Evolutionary conservation across 2,797 vertebrate species (phyloP), one percentile per base, ranked within the genome.

Genomic region (Oryzias dopingdopingensis): DNA sequence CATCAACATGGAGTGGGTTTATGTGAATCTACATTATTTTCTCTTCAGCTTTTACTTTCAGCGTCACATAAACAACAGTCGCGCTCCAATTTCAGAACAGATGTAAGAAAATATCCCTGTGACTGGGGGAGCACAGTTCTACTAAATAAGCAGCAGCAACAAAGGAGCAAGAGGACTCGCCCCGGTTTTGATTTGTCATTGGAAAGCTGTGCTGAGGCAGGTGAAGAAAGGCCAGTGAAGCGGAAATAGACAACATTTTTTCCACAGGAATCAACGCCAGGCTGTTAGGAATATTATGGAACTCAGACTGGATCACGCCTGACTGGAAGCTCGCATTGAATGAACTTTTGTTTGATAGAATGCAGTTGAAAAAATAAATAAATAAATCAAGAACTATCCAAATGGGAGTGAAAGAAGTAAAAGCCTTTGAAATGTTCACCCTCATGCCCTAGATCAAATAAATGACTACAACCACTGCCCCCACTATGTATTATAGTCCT

Each of bases 51-150:
- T 62, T 59, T 1, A 41, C 51, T 59, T 76, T 49, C 55, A 32
- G 0, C 4, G 47, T 55, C 51, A 56, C 49, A 42, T 53, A 57
- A 77, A 59, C 50, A 78, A 61, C 52, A 64, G 54, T 64, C 18
- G 42, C 37, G 40, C 17, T 53, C 15, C 20, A 22, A 24, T 55
- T 54, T 26, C 45, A 73, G 49, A 79, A 52, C 5, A 53, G 63
- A 70, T 59, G 77, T 76, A 86, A 84, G 63, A 17, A 42, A 83
- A 85, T 81, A 80, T 63, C 81, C 85, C 69, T 88, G 85, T 67
- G 84, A 87, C 51, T 64, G 43, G 26, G 42, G 5, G 26, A 44
- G 59, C 51, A 42, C 46, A 24, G 61, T 53, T 41, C 49, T 15
- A 15, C 20, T 69, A 69, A 66, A 77, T 51, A 54, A 52, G 56